Base-by-base conservation (phyloP, 2,888 invertebrate genomes). In the Tetanocera ferruginea region DNA sequence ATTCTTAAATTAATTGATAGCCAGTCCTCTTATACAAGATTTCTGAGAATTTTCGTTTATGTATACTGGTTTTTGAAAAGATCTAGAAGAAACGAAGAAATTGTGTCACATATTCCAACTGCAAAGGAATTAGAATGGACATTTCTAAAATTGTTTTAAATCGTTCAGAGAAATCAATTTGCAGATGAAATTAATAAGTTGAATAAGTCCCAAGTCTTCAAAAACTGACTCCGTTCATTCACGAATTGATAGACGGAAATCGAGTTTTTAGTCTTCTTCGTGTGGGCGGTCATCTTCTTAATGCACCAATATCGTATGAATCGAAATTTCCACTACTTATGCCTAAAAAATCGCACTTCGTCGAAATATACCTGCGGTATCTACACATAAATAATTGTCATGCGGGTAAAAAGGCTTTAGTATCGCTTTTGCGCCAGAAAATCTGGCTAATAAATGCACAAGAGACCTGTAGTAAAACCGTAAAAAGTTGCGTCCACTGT, bases 141-240 rank as follows among this genome's bases (percentile, higher is more conserved):
- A 5, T 62, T 62, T 31, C 14, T 28, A 31, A 62, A 11, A 62
- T 5, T 62, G 0, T 2, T 55, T 9, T 9, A 62, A 62, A 62
- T 62, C 2, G 17, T 62, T 11, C 62, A 62, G 9, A 23, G 28
- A 11, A 9, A 28, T 3, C 31, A 62, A 28, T 62, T 62, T 28
- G 11, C 31, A 14, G 14, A 62, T 2, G 62, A 31, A 31, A 28
- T 62, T 28, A 14, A 3, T 11, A 62, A 62, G 11, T 5, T 62
- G 2, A 4, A 2, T 3, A 28, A 62, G 14, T 11, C 6, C 62
- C 62, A 3, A 75, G 62, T 34, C 69, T 62, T 17, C 78, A 75
- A 62, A 70, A 69, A 60, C 74, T 74, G n/a, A 78, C 69, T 62
- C 78, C 62, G 9, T 62, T 62, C 28, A 9, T 62, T 2, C 62